Conservation (phyloP, 2,797 vertebrate genomes). For the Halcyon smyrnensis region DNA sequence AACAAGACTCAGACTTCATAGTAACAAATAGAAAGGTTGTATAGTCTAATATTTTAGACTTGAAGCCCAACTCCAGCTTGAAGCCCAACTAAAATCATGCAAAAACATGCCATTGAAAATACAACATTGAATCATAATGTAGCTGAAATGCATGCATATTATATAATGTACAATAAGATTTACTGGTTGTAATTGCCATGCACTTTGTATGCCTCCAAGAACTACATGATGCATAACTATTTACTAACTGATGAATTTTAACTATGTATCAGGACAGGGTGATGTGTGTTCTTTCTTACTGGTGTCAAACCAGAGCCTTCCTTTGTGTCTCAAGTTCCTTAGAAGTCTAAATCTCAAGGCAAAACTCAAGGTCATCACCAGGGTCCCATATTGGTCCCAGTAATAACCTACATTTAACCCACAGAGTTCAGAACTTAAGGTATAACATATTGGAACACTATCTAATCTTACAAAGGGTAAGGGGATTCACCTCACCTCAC, state of each 20-base stretch:
- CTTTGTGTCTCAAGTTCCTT: not conserved
- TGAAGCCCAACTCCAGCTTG: not conserved
- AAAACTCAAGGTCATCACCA: not conserved
- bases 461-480: not conserved
- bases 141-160: not conserved
- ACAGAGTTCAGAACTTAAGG: not conserved
- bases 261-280: not conserved
- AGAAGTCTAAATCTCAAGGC: not conserved
- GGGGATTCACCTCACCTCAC: not conserved
- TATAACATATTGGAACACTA: not conserved
- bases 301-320: not conserved
- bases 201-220: constrained; percentile 2
- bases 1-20: not conserved
- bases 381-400: not conserved
- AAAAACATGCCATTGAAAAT: not conserved
- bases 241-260: constrained; percentile 29
- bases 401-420: not conserved
- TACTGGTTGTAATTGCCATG: constrained; percentile 19
- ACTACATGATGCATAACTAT: not conserved
- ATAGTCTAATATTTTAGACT: not conserved
- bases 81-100: not conserved
- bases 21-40: not conserved
- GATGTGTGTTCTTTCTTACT: not conserved
- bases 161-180: constrained; percentile 20
- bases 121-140: not conserved